Evolutionary conservation across 2,113 vertebrate species (phyloP).

Genomic region (Procavia capensis): DNA sequence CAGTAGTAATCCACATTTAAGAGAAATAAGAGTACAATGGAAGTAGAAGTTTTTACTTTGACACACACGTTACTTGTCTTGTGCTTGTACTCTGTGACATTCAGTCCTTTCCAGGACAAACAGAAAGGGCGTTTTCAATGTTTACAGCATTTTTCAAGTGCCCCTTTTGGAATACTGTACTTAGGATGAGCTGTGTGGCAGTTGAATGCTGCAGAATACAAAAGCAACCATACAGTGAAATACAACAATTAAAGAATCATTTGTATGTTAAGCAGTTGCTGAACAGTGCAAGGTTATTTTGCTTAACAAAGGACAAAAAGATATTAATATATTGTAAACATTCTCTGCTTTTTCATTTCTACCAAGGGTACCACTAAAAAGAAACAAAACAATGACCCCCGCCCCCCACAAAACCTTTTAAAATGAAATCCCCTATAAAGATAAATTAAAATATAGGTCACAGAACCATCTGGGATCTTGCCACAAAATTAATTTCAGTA

Average conservation of each 20-base stretch:
- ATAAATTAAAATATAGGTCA: background rate
- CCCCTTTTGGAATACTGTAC: background rate
- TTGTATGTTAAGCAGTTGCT: background rate
- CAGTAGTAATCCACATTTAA: background rate
- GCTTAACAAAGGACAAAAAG: constrained; percentile 19
- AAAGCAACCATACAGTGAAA: background rate
- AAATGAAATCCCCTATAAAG: background rate
- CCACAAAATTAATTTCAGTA: background rate
- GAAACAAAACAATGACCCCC: too few relatives aligned
- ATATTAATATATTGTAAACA: background rate
- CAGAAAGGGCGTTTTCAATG: background rate
- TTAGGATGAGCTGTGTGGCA: background rate
- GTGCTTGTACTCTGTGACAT: background rate
- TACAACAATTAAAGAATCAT: constrained; percentile 35
- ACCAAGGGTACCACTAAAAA: background rate
- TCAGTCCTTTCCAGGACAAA: background rate
- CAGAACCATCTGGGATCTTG: background rate
- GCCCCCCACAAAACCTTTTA: too few relatives aligned
- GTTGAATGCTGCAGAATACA: background rate
- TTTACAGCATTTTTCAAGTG: background rate
- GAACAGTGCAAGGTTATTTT: constrained; percentile 30
- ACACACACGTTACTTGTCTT: background rate
- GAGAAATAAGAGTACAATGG: background rate
- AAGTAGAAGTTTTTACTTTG: background rate
- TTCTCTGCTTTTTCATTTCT: background rate